Percentiles rank a stretch among this genome's conserved stretches.
phyloP scores from a whole-genome alignment of 2,888 invertebrate genomes.

The Cheilosia urbana region DNA sequence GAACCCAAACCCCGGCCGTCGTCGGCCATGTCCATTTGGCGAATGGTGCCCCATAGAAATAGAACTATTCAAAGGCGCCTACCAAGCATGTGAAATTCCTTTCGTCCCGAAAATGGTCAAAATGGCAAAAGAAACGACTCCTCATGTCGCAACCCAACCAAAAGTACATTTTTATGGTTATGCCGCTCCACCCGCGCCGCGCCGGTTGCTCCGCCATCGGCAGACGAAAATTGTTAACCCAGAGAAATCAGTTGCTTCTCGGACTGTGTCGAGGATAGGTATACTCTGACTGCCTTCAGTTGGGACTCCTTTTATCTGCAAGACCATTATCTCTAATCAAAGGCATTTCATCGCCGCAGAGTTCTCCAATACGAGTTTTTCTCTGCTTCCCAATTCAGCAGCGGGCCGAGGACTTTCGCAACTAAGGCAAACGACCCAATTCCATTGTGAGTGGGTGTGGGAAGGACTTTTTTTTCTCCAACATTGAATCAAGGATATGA shows the following conservation, averaged over 20 bases:
- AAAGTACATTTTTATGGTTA: conserved; percentile 67
- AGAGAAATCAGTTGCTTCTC: conserved; percentile 60
- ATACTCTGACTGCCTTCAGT: conserved; percentile 42
- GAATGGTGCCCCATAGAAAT: conserved; percentile 51
- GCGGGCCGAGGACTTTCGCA: conserved; percentile 61
- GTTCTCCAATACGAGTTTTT: conserved; percentile 46
- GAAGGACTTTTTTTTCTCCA: conserved; percentile 14
- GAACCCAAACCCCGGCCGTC: conserved; percentile 2
- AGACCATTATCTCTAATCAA: conserved; percentile 75
- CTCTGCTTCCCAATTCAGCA: not conserved
- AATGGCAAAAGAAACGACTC: conserved; percentile 68
- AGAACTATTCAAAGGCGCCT: conserved; percentile 69
- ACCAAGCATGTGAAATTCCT: conserved; percentile 56
- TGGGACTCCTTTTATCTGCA: conserved; percentile 57
- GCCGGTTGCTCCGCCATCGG: not conserved
- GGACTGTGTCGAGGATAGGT: not conserved
- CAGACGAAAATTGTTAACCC: conserved; percentile 57
- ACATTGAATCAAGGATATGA: conserved; percentile 70
- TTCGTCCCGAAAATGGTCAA: conserved; percentile 51
- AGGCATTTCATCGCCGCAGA: conserved; percentile 74
- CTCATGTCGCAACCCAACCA: conserved; percentile 66
- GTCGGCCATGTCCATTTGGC: conserved; percentile 43
- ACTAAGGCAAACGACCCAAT: conserved; percentile 30
- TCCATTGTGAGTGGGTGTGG: conserved; percentile 67
- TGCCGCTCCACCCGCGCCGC: conserved; percentile 14